Percentiles rank a stretch among this genome's conserved stretches.
These are phyloP conservation scores for Tarsius wallacei DNA, from an alignment of 2,797 vertebrate genomes.

Conservation along the genomic window DNA sequence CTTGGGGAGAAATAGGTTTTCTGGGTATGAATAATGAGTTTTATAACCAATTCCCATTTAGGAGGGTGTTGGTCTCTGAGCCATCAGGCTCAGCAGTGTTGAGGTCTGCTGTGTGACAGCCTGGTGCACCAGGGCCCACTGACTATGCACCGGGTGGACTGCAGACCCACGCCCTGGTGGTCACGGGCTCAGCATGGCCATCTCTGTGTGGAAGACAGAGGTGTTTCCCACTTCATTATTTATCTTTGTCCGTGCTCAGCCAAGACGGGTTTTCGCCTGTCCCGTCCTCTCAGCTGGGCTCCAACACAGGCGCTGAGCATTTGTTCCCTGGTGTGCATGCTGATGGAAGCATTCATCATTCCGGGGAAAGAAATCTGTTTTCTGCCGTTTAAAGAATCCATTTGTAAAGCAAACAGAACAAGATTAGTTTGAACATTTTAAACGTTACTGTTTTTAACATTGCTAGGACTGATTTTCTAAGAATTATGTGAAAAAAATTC, in stretches of 20 bases:
- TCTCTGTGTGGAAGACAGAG: fast-evolving
- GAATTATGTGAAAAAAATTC: neutral
- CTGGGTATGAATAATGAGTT: neutral
- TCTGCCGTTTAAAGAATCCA: neutral
- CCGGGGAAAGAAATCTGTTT: neutral
- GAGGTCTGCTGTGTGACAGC: neutral
- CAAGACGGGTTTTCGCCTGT: neutral
- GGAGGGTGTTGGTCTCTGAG: neutral
- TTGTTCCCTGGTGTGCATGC: neutral
- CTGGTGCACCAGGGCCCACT: fast-evolving
- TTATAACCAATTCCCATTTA: neutral
- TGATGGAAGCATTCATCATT: neutral
- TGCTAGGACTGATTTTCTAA: neutral
- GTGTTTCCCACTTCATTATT: fast-evolving
- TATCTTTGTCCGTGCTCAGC: fast-evolving
- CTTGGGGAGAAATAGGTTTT: neutral
- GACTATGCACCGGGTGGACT: fast-evolving
- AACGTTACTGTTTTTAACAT: neutral
- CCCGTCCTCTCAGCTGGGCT: neutral
- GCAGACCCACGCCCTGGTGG: fast-evolving
- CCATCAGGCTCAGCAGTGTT: neutral
- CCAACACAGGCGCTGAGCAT: fast-evolving
- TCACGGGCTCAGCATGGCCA: fast-evolving
- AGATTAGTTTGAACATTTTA: neutral
- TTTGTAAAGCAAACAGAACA: neutral